A percentile compares a stretch with the other conserved stretches of the same genome.
phyloP scores from a whole-genome alignment of 2,797 vertebrate species.

The Echeneis naucrates region DNA sequence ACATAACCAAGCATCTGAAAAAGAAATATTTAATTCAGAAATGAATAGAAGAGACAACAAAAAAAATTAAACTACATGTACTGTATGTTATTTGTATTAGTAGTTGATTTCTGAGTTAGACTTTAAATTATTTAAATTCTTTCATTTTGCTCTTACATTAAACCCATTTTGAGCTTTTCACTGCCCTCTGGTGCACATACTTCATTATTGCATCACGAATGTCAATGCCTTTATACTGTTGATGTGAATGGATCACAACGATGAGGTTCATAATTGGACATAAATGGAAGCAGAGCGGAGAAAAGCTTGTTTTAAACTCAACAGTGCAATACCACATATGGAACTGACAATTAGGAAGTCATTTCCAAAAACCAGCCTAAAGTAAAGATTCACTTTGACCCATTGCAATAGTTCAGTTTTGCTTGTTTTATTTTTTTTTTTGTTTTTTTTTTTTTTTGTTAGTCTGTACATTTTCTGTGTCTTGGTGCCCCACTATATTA shows the following conservation, averaged over 20 bases:
- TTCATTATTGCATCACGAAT: constrained; percentile 6
- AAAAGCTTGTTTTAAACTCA: neutral
- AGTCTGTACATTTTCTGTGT: neutral
- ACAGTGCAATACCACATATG: neutral
- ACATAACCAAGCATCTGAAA: neutral
- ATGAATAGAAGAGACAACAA: neutral
- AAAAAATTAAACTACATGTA: constrained; percentile 1
- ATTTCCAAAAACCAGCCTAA: neutral
- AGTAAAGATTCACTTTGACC: neutral
- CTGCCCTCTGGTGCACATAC: constrained; percentile 34
- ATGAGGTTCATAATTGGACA: neutral
- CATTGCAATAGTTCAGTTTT: no score
- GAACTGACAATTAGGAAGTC: neutral
- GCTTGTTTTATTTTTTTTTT: no score
- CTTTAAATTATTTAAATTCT: neutral
- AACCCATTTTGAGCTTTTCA: neutral
- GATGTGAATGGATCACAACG: neutral
- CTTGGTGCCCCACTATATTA: neutral
- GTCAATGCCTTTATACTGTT: neutral
- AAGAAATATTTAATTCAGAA: neutral
- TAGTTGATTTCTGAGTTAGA: neutral
- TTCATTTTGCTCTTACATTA: neutral
- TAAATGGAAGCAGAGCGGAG: neutral
- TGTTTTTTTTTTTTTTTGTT: neutral
- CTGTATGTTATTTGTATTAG: neutral